Evolutionary conservation across 2,888 invertebrate species (phyloP), one percentile per base, ranked within the genome.

Genomic region (Eucriotettix oculatus): DNA sequence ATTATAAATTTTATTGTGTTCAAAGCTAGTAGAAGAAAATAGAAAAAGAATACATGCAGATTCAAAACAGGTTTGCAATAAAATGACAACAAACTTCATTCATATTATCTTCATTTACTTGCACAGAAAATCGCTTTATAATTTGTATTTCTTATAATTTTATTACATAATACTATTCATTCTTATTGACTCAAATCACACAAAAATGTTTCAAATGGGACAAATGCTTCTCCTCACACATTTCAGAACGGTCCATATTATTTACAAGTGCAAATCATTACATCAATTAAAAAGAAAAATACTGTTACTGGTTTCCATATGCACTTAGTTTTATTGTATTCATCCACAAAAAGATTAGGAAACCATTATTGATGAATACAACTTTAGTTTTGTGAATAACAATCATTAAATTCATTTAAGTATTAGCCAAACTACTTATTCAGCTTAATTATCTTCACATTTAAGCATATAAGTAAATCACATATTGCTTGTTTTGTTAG

Each of bases 181-280:
- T n/a, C 48, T 12, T 48, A 14, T n/a, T 48, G n/a, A 48, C 14
- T 14, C 14, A 48, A 48, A 5, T 48, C n/a, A 48, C 48, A 48
- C 14, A 48, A n/a, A 48, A 48, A 48, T 14, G 12, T n/a, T 48
- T 48, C n/a, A 48, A 48, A 48, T 14, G 12, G 48, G 48, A 48
- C 48, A 48, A 48, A 48, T 5, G 2, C 48, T n/a, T 48, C 9
- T 48, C n/a, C 48, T 48, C 9, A 9, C n/a, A 7, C 12, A 48
- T 9, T 48, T 12, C 48, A 29, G 2, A 29, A 29, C 29, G 3
- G 2, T 29, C 29, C 29, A 29, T 29, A 29, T 14, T 57, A 58
- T 58, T 52, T 53, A 58, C 58, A 58, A 16, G 58, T 58, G 58
- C 52, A 58, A 52, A 58, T 48, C 40, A 58, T 48, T 58, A 52